phyloP scores from a whole-genome alignment of 1,140 invertebrate genomes.

The Drosophila littoralis region DNA sequence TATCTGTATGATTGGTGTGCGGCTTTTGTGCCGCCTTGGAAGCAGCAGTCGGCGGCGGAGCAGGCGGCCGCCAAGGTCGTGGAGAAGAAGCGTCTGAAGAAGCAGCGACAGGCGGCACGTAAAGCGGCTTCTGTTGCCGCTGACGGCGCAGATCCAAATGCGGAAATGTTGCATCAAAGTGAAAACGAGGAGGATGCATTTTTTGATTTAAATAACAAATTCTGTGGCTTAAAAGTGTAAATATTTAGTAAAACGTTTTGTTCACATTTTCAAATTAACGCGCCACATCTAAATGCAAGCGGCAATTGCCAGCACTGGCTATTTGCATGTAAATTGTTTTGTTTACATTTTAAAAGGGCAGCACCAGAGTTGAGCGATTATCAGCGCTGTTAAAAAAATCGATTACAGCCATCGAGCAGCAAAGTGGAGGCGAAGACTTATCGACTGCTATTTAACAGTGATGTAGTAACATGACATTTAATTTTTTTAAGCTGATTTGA shows the following conservation, averaged over 20 bases:
- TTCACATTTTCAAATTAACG: not conserved
- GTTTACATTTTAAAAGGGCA: not conserved
- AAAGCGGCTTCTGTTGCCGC: constrained; percentile 41
- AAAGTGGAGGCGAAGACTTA: too few relatives aligned
- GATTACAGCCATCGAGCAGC: constrained; percentile 1
- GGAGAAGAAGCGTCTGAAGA: constrained; percentile 74
- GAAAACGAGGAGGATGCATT: constrained; percentile 63
- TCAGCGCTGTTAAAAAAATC: not conserved
- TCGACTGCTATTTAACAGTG: too few relatives aligned
- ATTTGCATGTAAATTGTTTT: not conserved
- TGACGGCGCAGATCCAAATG: constrained; percentile 54
- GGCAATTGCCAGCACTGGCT: not conserved
- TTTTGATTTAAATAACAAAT: constrained; percentile 84
- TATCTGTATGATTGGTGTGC: constrained; percentile 69
- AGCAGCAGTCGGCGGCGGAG: constrained; percentile 40
- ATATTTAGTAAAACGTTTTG: constrained; percentile 1
- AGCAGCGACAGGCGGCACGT: constrained; percentile 64
- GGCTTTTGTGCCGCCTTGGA: constrained; percentile 67
- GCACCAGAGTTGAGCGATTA: too few relatives aligned
- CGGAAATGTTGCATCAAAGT: constrained; percentile 44
- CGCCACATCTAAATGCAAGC: not conserved
- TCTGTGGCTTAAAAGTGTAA: constrained; percentile 68
- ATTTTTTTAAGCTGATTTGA: too few relatives aligned
- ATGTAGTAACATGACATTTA: too few relatives aligned
- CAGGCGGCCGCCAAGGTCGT: constrained; percentile 35